Evolutionary conservation across 2,797 vertebrate genomes (phyloP), one percentile per base, ranked within the genome.

Genomic region (Ibycter americanus): DNA sequence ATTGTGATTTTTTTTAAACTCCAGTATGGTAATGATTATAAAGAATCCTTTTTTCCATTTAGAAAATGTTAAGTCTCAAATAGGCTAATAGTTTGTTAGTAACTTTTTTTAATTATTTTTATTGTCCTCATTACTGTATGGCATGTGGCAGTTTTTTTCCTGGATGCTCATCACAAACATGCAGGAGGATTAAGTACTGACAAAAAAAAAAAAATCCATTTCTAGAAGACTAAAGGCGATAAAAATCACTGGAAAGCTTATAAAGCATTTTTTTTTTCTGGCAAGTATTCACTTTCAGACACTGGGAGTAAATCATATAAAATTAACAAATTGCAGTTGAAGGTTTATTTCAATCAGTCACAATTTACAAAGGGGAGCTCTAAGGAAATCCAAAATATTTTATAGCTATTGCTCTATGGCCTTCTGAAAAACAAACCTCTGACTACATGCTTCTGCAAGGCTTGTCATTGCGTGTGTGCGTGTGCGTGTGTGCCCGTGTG

Each of bases 331-430:
- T 82, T 66, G 59, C n/a, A 81, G 52, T 31, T 71, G 83, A 83
- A 84, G 88, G 83, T 83, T 97, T 94, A 80, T 87, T 96, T 93
- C 83, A 93, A 72, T 96, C 66, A 93, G 46, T 83, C 47, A 34
- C 15, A 46, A 80, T 76, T 96, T 94, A 91, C 66, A 93, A 86
- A 90, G 55, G 62, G 42, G 26, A 88, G 31, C 34, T 83, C 59
- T 80, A 63, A 65, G 79, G 40, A 80, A 40, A 80, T 42, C 7
- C 11, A 20, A 61, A 83, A 86, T n/a, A 71, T 49, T 93, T 83
- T 51, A 46, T 18, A 83, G 63, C 46, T 73, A 36, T 58, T 3
- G 1, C 15, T 87, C 27, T 47, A 7, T 11, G 29, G 83, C 59
- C 8, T 82, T 72, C 22, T 77, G 70, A 76, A 49, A 94, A 90